phyloP scores from a whole-genome alignment of 2,113 vertebrate genomes.

The Pyrgilauda ruficollis region DNA sequence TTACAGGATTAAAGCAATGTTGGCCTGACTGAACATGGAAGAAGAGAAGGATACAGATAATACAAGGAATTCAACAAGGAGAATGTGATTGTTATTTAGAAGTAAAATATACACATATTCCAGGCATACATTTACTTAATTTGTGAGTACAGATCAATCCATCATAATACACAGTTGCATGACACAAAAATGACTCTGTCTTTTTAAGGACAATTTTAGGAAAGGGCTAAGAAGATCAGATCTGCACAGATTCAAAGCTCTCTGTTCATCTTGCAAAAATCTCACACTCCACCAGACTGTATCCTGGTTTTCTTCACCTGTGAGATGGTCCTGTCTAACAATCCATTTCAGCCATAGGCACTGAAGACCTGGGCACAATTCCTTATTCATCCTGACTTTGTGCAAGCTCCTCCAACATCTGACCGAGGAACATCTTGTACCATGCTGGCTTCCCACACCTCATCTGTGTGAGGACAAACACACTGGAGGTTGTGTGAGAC shows the following conservation, averaged over 20 bases:
- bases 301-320: not conserved
- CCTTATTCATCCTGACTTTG: not conserved
- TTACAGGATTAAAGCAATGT: not conserved
- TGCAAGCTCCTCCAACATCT: not conserved
- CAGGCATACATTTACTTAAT: not conserved
- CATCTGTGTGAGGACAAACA: not conserved
- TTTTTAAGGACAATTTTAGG: not conserved
- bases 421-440: not conserved
- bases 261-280: not conserved
- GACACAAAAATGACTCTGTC: not conserved
- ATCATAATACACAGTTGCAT: not conserved
- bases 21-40: not conserved
- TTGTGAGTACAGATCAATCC: not conserved
- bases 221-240: not conserved
- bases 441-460: accelerated
- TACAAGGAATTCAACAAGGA: not conserved
- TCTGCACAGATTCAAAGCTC: not conserved
- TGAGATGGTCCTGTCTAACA: not conserved
- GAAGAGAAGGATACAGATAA: not conserved
- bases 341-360: not conserved
- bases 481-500: not conserved
- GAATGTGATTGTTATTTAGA: not conserved
- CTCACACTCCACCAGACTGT: not conserved
- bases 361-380: not conserved
- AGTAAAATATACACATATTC: not conserved